These are phyloP conservation scores for Balanococcus diminutus DNA, from an alignment of 2,888 invertebrate genomes.

Conservation along the genomic window DNA sequence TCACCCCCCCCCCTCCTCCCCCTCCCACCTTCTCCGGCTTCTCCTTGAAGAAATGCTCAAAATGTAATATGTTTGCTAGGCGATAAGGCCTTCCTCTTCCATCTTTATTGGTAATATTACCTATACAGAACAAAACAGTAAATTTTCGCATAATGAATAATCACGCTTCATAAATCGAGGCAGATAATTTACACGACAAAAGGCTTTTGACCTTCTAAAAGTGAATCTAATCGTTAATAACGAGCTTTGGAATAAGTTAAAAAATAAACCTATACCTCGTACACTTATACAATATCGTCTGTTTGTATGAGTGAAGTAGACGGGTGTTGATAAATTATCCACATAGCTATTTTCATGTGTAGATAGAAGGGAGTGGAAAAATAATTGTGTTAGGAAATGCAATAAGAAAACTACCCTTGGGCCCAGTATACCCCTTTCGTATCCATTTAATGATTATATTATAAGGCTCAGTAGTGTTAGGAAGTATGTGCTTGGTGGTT, in stretches of 20 bases:
- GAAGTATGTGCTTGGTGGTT: conserved; percentile 45
- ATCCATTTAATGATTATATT: background rate
- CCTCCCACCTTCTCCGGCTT: background rate
- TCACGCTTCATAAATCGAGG: background rate
- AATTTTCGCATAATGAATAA: background rate
- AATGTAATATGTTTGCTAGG: background rate
- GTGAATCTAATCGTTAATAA: conserved; percentile 31
- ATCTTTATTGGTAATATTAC: background rate
- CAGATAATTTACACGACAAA: background rate
- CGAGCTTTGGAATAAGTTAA: conserved; percentile 23
- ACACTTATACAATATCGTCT: too few relatives aligned
- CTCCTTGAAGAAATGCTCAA: background rate
- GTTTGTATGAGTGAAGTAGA: too few relatives aligned
- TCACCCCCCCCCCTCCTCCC: background rate
- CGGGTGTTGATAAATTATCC: conserved; percentile 28
- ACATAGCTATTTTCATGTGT: background rate
- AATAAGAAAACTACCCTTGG: background rate
- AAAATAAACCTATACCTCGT: background rate
- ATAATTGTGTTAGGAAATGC: background rate
- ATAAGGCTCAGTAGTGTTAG: conserved; percentile 7
- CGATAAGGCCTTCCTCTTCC: background rate
- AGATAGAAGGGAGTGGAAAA: background rate
- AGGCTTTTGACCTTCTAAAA: conserved; percentile 8
- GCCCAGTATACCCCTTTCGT: background rate
- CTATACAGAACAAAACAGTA: background rate